A percentile compares a stretch with the other conserved stretches of the same genome.
These are phyloP conservation scores for Mythimna ferrago DNA, from an alignment of 2,888 invertebrate species.

Conservation along the genomic window DNA sequence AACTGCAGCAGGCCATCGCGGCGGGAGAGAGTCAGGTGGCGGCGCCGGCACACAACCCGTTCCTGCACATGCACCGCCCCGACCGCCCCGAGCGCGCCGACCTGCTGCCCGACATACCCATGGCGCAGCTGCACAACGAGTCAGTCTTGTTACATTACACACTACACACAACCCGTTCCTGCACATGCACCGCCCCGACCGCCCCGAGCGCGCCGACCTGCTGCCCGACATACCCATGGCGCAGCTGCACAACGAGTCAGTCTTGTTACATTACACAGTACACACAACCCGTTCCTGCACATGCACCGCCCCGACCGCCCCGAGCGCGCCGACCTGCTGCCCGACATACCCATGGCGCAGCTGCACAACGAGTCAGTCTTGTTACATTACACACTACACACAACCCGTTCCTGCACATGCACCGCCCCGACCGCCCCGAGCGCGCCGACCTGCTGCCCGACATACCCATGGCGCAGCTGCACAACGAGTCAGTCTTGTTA, in stretches of 20 bases:
- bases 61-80: slow-evolving; percentile 90
- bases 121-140: slow-evolving; percentile 79
- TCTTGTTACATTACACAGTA: slow-evolving; percentile 21
- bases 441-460: slow-evolving; percentile 67
- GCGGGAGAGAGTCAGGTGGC: slow-evolving; percentile 93
- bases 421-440: slow-evolving; percentile 79
- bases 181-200: slow-evolving; percentile 88
- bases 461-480: slow-evolving; percentile 83
- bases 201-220: slow-evolving; percentile 56
- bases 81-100: slow-evolving; percentile 68
- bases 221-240: slow-evolving; percentile 83
- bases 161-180: slow-evolving; percentile 82
- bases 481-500: slow-evolving; percentile 72
- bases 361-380: slow-evolving; percentile 76
- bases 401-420: slow-evolving; percentile 91
- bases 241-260: slow-evolving; percentile 76
- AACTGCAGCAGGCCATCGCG: slow-evolving; percentile 96
- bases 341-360: slow-evolving; percentile 83
- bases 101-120: slow-evolving; percentile 79
- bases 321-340: slow-evolving; percentile 60
- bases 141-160: slow-evolving; percentile 61
- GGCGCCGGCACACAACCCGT: slow-evolving; percentile 90
- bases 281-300: slow-evolving; percentile 91
- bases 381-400: slow-evolving; percentile 67
- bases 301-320: slow-evolving; percentile 85